A percentile compares a stretch with the other conserved stretches of the same genome.
Evolutionary conservation across 2,888 invertebrate species (phyloP).

Genomic region (Philereme vetulata): DNA sequence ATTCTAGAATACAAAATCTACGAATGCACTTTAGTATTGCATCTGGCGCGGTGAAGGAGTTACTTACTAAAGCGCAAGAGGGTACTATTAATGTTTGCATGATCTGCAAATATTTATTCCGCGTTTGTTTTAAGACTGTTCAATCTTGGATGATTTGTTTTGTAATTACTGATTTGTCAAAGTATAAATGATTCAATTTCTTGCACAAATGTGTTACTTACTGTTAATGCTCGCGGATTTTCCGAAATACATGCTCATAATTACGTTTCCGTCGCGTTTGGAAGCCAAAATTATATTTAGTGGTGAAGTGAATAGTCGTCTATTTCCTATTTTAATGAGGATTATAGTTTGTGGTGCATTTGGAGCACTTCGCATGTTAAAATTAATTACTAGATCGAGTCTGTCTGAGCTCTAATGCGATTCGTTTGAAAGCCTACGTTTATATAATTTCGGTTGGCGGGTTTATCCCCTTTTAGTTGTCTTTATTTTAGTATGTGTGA

Average conservation of each 20-base stretch:
- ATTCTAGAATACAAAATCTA: too few relatives aligned
- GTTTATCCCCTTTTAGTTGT: conserved; percentile 45
- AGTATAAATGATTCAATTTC: too few relatives aligned
- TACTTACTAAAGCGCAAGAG: too few relatives aligned
- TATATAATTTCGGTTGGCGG: conserved; percentile 51
- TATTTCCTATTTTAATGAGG: conserved; percentile 81
- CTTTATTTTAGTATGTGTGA: not conserved
- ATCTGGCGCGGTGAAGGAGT: too few relatives aligned
- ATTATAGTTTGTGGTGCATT: conserved; percentile 82
- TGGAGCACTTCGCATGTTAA: conserved; percentile 77
- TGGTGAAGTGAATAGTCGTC: conserved; percentile 74
- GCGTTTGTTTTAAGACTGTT: too few relatives aligned
- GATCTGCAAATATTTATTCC: too few relatives aligned
- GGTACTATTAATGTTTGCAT: too few relatives aligned
- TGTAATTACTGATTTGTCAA: too few relatives aligned
- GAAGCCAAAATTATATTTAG: conserved; percentile 79
- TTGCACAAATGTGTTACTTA: conserved; percentile 23
- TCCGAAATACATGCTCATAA: conserved; percentile 57
- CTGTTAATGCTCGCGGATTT: conserved; percentile 51
- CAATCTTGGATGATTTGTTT: too few relatives aligned
- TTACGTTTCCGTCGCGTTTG: conserved; percentile 67
- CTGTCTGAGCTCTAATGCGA: conserved; percentile 66
- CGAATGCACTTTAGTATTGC: too few relatives aligned
- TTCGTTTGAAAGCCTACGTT: conserved; percentile 61
- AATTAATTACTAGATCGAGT: conserved; percentile 82